Evolutionary conservation across 2,888 invertebrate genomes (phyloP).

Genomic region (Drosophila borealis): DNA sequence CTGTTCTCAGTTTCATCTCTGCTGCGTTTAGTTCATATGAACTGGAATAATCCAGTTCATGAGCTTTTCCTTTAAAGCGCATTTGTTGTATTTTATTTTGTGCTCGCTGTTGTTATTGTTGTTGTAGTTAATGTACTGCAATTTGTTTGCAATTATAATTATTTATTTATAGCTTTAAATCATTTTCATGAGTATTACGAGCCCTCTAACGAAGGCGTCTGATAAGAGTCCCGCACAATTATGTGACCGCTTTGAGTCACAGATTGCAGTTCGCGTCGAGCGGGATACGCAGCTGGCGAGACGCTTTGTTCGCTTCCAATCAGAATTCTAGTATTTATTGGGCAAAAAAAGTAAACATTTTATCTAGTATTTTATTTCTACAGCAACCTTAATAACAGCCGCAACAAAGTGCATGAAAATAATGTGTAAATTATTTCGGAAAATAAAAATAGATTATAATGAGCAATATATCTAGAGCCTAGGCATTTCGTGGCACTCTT

Average conservation of each 20-base stretch:
- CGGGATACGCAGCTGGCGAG: constrained; percentile 23
- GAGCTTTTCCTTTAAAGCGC: background rate
- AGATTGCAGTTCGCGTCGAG: constrained; percentile 10
- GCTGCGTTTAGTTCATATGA: no score
- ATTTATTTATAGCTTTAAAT: constrained; percentile 43
- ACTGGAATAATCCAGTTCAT: background rate
- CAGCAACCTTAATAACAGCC: constrained; percentile 1
- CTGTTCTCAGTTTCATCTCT: no score
- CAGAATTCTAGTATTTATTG: constrained; percentile 22
- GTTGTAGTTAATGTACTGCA: constrained; percentile 33
- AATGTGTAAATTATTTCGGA: background rate
- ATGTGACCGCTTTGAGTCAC: constrained; percentile 45
- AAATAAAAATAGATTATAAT: background rate
- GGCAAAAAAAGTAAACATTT: background rate
- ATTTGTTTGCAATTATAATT: constrained; percentile 66
- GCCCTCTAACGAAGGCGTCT: constrained; percentile 8
- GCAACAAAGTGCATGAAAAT: background rate
- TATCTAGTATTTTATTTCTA: constrained; percentile 10
- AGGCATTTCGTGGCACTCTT: background rate
- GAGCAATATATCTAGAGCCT: background rate
- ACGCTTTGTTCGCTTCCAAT: constrained; percentile 2
- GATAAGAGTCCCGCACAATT: constrained; percentile 30
- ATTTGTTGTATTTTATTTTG: constrained; percentile 13
- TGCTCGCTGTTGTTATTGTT: constrained; percentile 21
- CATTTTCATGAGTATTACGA: constrained; percentile 28